Conservation (phyloP, 2,888 invertebrate genomes). For the Ephialtes manifestator region DNA sequence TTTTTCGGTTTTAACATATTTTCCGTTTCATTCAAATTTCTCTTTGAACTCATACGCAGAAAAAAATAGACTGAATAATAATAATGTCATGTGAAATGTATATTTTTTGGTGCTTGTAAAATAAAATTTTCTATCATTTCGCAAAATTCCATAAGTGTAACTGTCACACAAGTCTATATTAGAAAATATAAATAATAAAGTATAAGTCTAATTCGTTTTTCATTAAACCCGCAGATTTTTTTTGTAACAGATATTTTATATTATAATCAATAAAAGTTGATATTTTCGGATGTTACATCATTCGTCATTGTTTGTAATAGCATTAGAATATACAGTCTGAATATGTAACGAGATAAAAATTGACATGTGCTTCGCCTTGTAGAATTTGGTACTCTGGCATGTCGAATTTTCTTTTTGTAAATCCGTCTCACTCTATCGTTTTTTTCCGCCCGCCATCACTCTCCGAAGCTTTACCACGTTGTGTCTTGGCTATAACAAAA, state of each 20-base stretch:
- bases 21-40: too few species aligned
- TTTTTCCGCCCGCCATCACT: slow-evolving; percentile 2
- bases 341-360: slow-evolving; percentile 3
- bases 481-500: slow-evolving; percentile 40
- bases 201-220: too few species aligned
- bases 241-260: background rate
- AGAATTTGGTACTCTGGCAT: slow-evolving; percentile 13
- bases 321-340: background rate
- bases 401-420: slow-evolving; percentile 29
- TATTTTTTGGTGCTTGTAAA: too few species aligned
- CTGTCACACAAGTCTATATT: too few species aligned
- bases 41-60: too few species aligned
- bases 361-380: background rate
- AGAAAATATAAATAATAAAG: too few species aligned
- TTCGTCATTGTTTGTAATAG: background rate
- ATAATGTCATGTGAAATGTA: too few species aligned
- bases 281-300: background rate
- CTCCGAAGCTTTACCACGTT: background rate
- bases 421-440: slow-evolving; percentile 8
- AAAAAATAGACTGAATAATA: too few species aligned
- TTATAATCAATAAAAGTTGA: background rate
- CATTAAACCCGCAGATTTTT: too few species aligned
- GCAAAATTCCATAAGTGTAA: too few species aligned
- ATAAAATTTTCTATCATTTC: too few species aligned
- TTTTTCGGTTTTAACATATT: too few species aligned